Conservation (phyloP, 2,797 vertebrate species). For the Nannoperca obscura region DNA sequence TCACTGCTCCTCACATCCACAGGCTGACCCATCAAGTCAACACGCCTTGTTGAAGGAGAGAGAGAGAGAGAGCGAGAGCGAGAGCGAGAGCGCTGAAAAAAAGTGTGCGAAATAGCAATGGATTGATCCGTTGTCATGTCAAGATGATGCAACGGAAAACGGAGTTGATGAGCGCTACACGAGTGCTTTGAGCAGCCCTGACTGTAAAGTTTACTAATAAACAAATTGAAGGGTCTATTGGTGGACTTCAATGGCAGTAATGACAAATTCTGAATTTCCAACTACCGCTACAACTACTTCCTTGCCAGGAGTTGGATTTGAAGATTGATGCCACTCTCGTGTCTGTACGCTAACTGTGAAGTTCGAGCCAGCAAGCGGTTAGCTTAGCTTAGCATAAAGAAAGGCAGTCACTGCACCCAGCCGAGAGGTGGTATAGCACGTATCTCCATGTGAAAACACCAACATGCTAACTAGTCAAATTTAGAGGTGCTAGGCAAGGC, state of each 20-base stretch:
- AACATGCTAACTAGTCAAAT: no score
- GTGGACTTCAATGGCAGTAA: background rate
- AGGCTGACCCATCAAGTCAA: conserved; percentile 59
- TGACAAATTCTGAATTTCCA: no score
- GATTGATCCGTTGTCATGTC: conserved; percentile 33
- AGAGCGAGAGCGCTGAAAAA: background rate
- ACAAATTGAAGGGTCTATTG: background rate
- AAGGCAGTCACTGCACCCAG: no score
- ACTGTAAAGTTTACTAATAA: conserved; percentile 10
- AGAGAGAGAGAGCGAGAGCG: conserved; percentile 2
- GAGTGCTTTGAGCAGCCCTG: background rate
- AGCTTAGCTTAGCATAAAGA: no score
- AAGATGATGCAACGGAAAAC: conserved; percentile 29
- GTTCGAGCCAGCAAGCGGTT: no score
- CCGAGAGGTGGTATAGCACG: no score
- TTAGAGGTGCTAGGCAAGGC: no score
- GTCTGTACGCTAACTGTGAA: no score
- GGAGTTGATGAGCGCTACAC: conserved; percentile 22
- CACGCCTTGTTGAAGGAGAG: conserved; percentile 2
- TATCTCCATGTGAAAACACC: no score
- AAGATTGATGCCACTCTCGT: no score
- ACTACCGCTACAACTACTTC: no score
- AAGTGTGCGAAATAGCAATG: conserved; percentile 15
- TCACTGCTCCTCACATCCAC: conserved; percentile 61
- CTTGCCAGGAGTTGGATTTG: background rate